Evolutionary conservation across 2,797 vertebrate species (phyloP).

Genomic region (Coluber constrictor): DNA sequence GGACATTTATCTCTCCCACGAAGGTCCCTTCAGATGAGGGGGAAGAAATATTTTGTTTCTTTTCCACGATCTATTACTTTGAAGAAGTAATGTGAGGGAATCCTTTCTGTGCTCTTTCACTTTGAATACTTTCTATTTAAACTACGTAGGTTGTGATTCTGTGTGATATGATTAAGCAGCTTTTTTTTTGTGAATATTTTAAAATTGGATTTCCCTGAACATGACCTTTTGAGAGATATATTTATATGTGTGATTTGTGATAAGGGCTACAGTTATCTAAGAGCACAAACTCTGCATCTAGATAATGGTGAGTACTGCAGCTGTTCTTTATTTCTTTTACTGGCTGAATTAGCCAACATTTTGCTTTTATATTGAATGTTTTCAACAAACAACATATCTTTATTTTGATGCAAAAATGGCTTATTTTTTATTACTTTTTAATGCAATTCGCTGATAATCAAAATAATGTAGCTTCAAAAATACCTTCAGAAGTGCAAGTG

Average conservation of each 20-base stretch:
- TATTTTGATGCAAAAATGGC: background rate
- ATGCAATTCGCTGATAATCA: background rate
- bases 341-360: conserved; percentile 1
- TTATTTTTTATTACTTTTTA: background rate
- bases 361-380: background rate
- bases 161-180: conserved; percentile 59
- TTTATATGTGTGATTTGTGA: conserved; percentile 62
- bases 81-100: conserved; percentile 64
- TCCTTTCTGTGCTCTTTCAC: conserved; percentile 71
- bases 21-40: conserved; percentile 31
- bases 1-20: conserved; percentile 58
- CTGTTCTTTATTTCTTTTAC: conserved; percentile 9
- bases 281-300: conserved; percentile 22
- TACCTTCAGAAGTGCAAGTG: background rate
- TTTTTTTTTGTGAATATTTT: conserved; percentile 51
- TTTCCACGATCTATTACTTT: conserved; percentile 57
- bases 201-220: conserved; percentile 71
- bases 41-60: conserved; percentile 48
- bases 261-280: conserved; percentile 38
- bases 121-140: conserved; percentile 62
- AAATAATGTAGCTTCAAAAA: background rate
- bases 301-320: conserved; percentile 64
- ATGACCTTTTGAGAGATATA: conserved; percentile 62
- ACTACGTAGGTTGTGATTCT: conserved; percentile 61
- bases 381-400: background rate